These are phyloP conservation scores for Muscina levida DNA, from an alignment of 2,888 invertebrate species.

Conservation along the genomic window DNA sequence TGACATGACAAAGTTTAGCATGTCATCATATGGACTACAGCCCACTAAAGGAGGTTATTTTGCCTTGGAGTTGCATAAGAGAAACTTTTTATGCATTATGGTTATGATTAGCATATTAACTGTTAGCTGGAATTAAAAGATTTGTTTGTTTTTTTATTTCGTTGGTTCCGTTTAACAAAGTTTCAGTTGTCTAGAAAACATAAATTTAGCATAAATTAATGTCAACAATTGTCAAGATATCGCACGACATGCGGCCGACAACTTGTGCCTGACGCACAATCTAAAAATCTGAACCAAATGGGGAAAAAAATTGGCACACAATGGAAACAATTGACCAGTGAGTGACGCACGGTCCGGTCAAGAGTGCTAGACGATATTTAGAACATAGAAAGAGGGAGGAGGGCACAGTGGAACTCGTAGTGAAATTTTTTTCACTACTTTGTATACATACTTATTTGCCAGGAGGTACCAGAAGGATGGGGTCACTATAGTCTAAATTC, in stretches of 20 bases:
- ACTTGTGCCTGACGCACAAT: slow-evolving; percentile 37
- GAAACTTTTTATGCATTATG: background rate
- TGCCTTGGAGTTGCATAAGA: background rate
- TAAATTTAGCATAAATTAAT: slow-evolving; percentile 55
- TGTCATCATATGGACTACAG: background rate
- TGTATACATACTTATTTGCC: too few species aligned
- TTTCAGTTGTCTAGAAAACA: slow-evolving; percentile 16
- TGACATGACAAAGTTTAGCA: background rate
- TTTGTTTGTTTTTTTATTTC: slow-evolving; percentile 23
- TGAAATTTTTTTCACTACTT: too few species aligned
- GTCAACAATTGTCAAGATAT: slow-evolving; percentile 52
- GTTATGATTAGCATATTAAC: slow-evolving; percentile 7
- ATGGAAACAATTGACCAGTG: slow-evolving; percentile 37
- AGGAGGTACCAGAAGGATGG: too few species aligned
- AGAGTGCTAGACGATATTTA: slow-evolving; percentile 15
- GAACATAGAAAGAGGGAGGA: slow-evolving; percentile 17
- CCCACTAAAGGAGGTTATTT: background rate
- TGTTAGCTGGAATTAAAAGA: background rate
- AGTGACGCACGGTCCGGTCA: slow-evolving; percentile 29
- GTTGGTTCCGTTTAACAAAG: background rate
- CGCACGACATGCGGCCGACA: slow-evolving; percentile 40
- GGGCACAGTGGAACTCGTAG: slow-evolving; percentile 1
- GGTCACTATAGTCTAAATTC: too few species aligned
- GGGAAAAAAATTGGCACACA: slow-evolving; percentile 46
- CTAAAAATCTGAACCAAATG: slow-evolving; percentile 27